Base-by-base conservation (phyloP, 2,113 vertebrate species). In the Mastomys coucha region DNA sequence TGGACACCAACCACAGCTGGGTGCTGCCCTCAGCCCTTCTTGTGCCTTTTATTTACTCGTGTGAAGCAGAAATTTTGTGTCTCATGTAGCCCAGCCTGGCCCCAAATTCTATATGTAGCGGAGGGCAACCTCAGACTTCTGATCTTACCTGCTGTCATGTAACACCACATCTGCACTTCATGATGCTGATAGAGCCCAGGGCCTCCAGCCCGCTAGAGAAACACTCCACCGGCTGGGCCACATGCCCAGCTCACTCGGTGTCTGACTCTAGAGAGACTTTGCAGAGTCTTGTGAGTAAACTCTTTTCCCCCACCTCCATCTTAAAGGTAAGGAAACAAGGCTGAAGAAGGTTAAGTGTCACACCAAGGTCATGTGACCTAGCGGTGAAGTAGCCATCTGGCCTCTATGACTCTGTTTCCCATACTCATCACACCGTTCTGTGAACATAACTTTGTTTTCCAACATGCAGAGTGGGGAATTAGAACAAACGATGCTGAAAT, bases 401-500 rank as follows among this genome's bases (percentile, higher is more conserved):
- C 11, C 4, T 65, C 56, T 28, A 12, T 0, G 1, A 19, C 56
- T 53, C 39, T 8, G 1, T 12, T n/a, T 16, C 12, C 36, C 51
- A 11, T 2, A 24, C 33, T 36, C 24, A 33, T 70, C 2, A 0
- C 0, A 0, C 56, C 31, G 19, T 73, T 5, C 45, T 69, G 1
- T 3, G 8, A n/a, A 28, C 33, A 14, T 9, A 1, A 1, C 8
- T 3, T 70, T 2, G 0, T 13, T 1, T 5, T 42, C 16, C 1
- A 49, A 4, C 5, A 1, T n/a, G 33, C 65, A 70, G 56, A n/a
- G 16, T 16, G 13, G 0, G 3, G 3, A 58, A 22, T 51, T 75
- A 82, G 22, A 28, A 36, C 22, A 58, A 80, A 31, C 0, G 8
- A 24, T 1, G 17, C 3, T 4, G 3, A 14, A 3, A 7, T 11